Base-by-base conservation (phyloP, 2,888 invertebrate species). In the Eristalinus aeneus region DNA sequence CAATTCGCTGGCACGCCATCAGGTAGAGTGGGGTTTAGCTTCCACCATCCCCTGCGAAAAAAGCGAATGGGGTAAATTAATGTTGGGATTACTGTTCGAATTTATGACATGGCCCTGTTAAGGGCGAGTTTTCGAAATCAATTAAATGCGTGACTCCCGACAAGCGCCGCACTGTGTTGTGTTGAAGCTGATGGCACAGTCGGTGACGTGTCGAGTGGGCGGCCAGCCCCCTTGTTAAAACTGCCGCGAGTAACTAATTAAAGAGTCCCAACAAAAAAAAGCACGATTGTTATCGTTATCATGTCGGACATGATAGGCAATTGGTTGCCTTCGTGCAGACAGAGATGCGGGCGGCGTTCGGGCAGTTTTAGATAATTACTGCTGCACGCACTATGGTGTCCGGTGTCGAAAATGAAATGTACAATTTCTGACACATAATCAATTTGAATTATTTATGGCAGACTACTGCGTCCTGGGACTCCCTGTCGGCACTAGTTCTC, bases 241-340 rank as follows among this genome's bases (percentile, higher is more conserved):
- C 46, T 72, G 74, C 53, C 72, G 63, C 63, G 72, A 73, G 76
- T 85, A 85, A 76, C 85, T 80, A 72, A 77, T 80, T 85, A 79
- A 80, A 80, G 76, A 76, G 79, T 80, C 73, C 71, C 69, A 86
- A 81, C 65, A 32, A 74, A 82, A 81, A n/a, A 77, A 74, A 46
- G 1, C 16, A 69, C 65, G 86, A 82, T 82, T 86, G 69, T 82
- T 86, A 86, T 86, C 77, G 78, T 86, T 86, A 82, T 86, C 82
- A 82, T 86, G 82, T 86, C 65, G 77, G 77, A 86, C 86, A 86
- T 78, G 81, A 86, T 82, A 86, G 85, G 82, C 86, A 86, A 86
- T 86, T 82, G 86, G 81, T 82, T 73, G 73, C 74, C 71, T 77
- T 82, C 81, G 77, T 82, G 82, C 56, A 61, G 56, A 71, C 60